Evolutionary conservation across 2,113 vertebrate genomes (phyloP), one percentile per base, ranked within the genome.

Genomic region (Tenebrosternarchus preto): DNA sequence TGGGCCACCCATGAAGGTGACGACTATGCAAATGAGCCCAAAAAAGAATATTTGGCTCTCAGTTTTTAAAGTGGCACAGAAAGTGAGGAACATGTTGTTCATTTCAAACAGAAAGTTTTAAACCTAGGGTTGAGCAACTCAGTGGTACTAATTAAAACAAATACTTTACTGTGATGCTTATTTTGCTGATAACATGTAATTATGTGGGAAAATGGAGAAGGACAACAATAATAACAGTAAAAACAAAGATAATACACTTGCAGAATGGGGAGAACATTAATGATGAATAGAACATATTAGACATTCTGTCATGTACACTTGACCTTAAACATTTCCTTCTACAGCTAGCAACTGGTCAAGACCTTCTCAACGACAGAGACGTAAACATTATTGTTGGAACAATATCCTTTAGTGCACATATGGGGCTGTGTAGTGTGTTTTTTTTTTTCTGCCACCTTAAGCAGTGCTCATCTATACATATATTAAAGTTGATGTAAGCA

Each of bases 361-460:
- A 85, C 46, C 82, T 88, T 89, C 89, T 85, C 86, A 71, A 87
- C 90, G 86, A 89, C 89, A 88, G 88, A 85, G 75, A 61, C 85
- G 84, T 87, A 92, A 92, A 92, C 88, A 91, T 90, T 90, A 89
- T 91, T 90, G 82, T 91, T 91, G 90, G 90, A 90, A 84, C 85
- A 76, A 73, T 64, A 31, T 84, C 76, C 85, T 85, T 60, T 61
- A 72, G 78, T 80, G 80, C 73, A 83, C 83, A 76, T 73, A 74
- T 77, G 84, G 83, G 86, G 78, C 83, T 81, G 78, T 85, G 33
- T 36, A 57, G 2, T 81, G 85, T 88, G 87, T 84, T 83, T 60
- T 83, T 50, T 69, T 61, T 59, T 43, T 9, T 43, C 6, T 9
- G 11, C 39, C n/a, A n/a, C 11, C 53, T 74, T 46, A 17, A n/a